Base-by-base conservation (phyloP, 2,113 vertebrate species). In the Oophaga pumilio region DNA sequence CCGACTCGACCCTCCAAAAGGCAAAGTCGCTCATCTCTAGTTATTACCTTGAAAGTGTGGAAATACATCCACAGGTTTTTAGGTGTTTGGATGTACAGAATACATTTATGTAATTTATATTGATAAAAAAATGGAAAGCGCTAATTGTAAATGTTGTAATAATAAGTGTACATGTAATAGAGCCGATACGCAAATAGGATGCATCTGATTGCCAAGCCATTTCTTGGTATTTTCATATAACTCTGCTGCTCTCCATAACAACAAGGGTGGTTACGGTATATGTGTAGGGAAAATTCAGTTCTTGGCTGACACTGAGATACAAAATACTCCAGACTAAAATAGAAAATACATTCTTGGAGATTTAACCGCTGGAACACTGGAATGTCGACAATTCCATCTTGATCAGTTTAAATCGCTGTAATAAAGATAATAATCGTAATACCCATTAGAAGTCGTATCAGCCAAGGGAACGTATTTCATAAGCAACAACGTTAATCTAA, bases 181-280 rank as follows among this genome's bases (percentile, higher is more conserved):
- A 10, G 33, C 71, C 71, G 50, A 74, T 49, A 50, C 71, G 22
- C 71, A 74, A 74, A 74, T 33, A 74, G 71, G 71, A 22, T 22
- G 50, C 15, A 0, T 74, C 43, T 11, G 33, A 74, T 10, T 74
- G 71, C 71, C 71, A 74, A 74, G 71, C 43, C 43, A 50, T 74
- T 74, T 49, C 71, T 74, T 74, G 71, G 71, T 74, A 74, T 74
- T 74, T 74, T 74, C 71, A 74, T 74, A 74, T 74, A 74, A 74
- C 50, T 74, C 33, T 33, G 71, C 71, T 74, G 71, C 22, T 74
- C 43, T 74, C 71, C 71, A 74, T 74, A 74, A 74, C 71, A 74
- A 74, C 71, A 74, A 74, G 71, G 71, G 71, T 74, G 71, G 71
- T 74, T 74, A 74, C 71, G 33, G 28, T 74, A 74, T 74, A 74